Conservation (phyloP, 2,888 invertebrate genomes). For the Cheilosia vulpina region DNA sequence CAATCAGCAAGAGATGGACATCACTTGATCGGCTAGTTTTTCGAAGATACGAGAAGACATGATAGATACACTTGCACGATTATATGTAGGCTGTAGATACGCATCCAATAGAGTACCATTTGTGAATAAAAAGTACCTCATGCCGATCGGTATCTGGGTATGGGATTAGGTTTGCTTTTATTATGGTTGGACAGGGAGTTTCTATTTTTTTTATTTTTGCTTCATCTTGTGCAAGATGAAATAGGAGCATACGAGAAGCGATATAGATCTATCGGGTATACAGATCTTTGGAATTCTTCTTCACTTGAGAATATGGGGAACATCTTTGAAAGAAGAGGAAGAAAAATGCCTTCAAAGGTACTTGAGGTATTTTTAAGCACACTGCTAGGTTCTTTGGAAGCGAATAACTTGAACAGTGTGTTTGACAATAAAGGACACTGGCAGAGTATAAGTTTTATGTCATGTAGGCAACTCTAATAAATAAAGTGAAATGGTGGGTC, state of each 20-base stretch:
- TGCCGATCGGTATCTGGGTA: slow-evolving; percentile 55
- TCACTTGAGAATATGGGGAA: slow-evolving; percentile 41
- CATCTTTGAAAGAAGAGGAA: slow-evolving; percentile 9
- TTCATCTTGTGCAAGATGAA: slow-evolving; percentile 17
- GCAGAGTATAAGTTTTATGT: background rate
- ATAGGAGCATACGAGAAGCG: slow-evolving; percentile 43
- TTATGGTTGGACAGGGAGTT: slow-evolving; percentile 22
- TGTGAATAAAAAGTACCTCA: slow-evolving; percentile 47
- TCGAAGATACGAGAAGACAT: slow-evolving; percentile 9
- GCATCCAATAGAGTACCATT: slow-evolving; percentile 65
- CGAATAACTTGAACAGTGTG: slow-evolving; percentile 9
- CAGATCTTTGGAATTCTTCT: slow-evolving; percentile 46
- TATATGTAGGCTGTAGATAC: slow-evolving; percentile 40
- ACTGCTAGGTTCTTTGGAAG: background rate
- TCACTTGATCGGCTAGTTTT: slow-evolving; percentile 57
- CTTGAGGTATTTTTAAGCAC: slow-evolving; percentile 25
- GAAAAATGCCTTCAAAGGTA: slow-evolving; percentile 3
- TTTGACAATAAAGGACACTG: background rate
- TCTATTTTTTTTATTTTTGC: background rate
- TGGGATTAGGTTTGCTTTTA: slow-evolving; percentile 34
- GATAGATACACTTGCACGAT: slow-evolving; percentile 46
- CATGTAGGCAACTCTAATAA: background rate
- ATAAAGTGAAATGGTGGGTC: no score
- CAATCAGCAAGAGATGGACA: slow-evolving; percentile 61
- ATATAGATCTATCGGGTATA: slow-evolving; percentile 52